phyloP scores from a whole-genome alignment of 2,888 invertebrate species.

The Melinaea menophilus region DNA sequence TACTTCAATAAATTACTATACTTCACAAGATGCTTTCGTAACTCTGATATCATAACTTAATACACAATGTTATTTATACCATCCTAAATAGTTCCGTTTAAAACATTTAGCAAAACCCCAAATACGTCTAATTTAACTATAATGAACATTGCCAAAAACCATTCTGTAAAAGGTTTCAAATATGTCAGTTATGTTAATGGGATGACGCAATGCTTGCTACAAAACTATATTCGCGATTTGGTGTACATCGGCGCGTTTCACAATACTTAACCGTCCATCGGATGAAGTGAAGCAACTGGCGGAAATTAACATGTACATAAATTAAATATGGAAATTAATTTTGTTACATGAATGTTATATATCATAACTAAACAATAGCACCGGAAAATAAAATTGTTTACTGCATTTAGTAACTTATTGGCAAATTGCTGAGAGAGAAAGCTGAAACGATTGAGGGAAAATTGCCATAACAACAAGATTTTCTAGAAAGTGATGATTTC shows the following conservation, averaged over 20 bases:
- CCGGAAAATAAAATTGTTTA: no score
- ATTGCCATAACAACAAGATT: no score
- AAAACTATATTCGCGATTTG: conserved; percentile 23
- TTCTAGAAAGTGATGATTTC: no score
- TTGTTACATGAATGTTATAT: neutral
- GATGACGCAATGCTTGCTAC: conserved; percentile 29
- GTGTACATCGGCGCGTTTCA: conserved; percentile 11
- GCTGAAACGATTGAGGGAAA: no score
- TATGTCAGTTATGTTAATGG: conserved; percentile 25
- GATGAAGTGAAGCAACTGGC: conserved; percentile 15
- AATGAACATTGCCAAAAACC: conserved; percentile 7
- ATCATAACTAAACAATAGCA: no score
- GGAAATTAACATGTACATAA: neutral
- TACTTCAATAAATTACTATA: conserved; percentile 10
- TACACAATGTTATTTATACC: no score
- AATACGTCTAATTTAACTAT: neutral
- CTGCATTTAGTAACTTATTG: no score
- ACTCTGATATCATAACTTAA: no score
- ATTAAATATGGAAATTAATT: conserved; percentile 5
- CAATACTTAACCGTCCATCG: conserved; percentile 21
- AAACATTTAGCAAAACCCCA: neutral
- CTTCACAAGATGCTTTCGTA: no score
- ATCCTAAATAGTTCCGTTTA: no score
- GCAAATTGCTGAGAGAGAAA: no score
- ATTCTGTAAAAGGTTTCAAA: conserved; percentile 11